Percentiles rank a stretch among this genome's conserved stretches.
These are phyloP conservation scores for Loris lydekkerianus DNA, from an alignment of 2,797 vertebrate genomes.

Conservation along the genomic window DNA sequence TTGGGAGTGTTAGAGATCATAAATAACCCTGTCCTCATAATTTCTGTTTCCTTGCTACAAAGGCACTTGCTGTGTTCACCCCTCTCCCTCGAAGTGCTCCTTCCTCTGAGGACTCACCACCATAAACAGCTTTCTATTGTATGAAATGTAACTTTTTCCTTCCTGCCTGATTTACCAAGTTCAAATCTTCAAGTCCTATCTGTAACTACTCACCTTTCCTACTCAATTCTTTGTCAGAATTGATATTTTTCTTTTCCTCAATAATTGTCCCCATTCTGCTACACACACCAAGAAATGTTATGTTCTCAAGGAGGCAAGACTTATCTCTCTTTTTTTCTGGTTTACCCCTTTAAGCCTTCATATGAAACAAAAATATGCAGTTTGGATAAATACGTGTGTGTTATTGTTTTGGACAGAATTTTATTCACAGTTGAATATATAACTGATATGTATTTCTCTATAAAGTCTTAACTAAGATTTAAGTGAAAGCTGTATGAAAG, in stretches of 20 bases:
- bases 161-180: neutral
- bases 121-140: neutral
- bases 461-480: slow-evolving; percentile 39
- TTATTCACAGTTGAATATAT: neutral
- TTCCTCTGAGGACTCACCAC: neutral
- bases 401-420: slow-evolving; percentile 31
- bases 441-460: neutral
- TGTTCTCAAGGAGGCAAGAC: neutral
- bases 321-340: neutral
- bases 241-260: neutral
- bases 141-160: neutral
- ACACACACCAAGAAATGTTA: neutral
- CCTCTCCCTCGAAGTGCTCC: neutral
- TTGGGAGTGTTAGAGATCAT: neutral
- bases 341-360: neutral
- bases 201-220: neutral
- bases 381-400: slow-evolving; percentile 16
- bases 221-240: neutral
- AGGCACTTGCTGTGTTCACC: neutral
- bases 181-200: neutral
- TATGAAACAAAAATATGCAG: neutral
- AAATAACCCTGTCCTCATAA: neutral
- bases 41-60: neutral
- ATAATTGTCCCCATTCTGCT: neutral
- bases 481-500: neutral